Evolutionary conservation across 2,888 invertebrate species (phyloP), one percentile per base, ranked within the genome.

Genomic region (Tridacna crocea): DNA sequence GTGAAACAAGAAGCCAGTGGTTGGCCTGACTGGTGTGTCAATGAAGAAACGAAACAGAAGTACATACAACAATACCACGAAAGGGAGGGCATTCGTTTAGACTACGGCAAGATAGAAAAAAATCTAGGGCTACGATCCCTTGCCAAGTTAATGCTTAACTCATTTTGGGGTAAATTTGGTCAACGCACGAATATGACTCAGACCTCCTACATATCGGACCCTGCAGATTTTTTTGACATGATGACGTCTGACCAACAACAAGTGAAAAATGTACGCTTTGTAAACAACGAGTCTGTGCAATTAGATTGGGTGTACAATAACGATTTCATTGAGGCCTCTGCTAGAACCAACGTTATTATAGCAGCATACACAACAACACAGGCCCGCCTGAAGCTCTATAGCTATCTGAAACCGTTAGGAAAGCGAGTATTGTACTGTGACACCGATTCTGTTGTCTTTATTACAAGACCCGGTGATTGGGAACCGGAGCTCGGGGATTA

Each of bases 401-500:
- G 72, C 27, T 79, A 77, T 19, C 19, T 55, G 19, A 55, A 19
- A 19, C 55, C 55, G 10, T 55, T 55, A 19, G 55, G 55, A 19
- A 47, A 22, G 22, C 19, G 61, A 22, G 22, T 22, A 17, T 24
- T 61, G n/a, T 61, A 61, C 24, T 61, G 61, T 61, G 77, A 77
- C 27, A 81, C 74, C 17, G 77, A 77, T 81, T 81, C 81, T 46
- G 36, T 77, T 19, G 63, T 80, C 2, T 80, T 80, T 58, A 79
- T 74, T 24, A 63, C 51, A n/a, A 17, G n/a, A 6, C 48, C 58
- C 11, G 75, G 75, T 3, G 26, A 75, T 48, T 77, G 78, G 73
- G 68, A 82, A 26, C 90, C 91, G 10, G 83, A 88, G 13, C 82
- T 88, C 0, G 93, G 93, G 47, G 88, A 89, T 74, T 91, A 83